Evolutionary conservation across 2,888 invertebrate genomes (phyloP), one percentile per base, ranked within the genome.

Genomic region (Lasioglossum vierecki): DNA sequence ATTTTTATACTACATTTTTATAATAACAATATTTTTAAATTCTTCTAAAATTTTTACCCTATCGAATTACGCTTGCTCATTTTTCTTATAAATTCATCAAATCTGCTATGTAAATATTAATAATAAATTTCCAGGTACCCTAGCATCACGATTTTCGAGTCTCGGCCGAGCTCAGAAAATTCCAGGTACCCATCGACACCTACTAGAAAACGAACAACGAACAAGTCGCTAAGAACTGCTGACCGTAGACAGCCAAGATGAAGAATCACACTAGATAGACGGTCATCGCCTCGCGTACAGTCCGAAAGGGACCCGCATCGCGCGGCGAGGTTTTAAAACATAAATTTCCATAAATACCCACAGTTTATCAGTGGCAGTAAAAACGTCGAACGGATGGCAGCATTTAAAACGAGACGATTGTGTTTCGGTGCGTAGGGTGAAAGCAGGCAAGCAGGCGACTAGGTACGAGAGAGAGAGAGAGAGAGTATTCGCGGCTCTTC

Each of bases 291-390:
- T 63, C 6, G 30, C 30, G 63, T 63, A 15, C 63, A 15, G 15
- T 5, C 15, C 63, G 63, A 5, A 30, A 30, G 30, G 63, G 63
- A 63, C 63, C 63, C 63, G 63, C 63, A 63, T 63, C 15, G 63
- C 63, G 5, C 15, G 63, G 15, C 63, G 30, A 63, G 63, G 63
- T 6, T 63, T 63, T 15, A 63, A 63, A 63, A 30, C 63, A 63
- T 63, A 63, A 63, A 63, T 63, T 63, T 63, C 30, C 63, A 63
- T 63, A 63, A 63, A 63, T 11, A 63, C 63, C 63, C 30, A 63
- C 63, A 63, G 63, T 63, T 63, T 63, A 63, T 63, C 68, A 22
- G 22, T 1, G 68, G 68, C 39, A 68, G 68, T 39, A 41, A 22
- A n/a, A 66, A 39, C 49, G 15, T 57, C 35, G 30, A 18, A 74